These are phyloP conservation scores for Chironomus tepperi DNA, from an alignment of 1,140 invertebrate species.

Conservation along the genomic window DNA sequence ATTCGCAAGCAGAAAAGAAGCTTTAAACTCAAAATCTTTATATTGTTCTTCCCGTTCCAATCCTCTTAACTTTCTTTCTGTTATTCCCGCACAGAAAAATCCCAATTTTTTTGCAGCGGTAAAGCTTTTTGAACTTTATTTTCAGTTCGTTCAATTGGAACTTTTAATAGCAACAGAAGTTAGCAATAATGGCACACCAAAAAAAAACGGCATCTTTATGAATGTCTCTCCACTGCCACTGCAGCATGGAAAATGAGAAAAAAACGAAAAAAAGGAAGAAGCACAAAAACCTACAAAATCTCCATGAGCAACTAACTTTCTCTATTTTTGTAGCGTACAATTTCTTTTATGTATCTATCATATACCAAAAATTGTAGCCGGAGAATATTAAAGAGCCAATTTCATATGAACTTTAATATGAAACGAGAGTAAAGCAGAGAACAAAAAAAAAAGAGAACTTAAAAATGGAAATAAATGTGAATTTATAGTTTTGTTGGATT, in stretches of 20 bases:
- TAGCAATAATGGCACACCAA: background rate
- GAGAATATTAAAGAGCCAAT: too few relatives aligned
- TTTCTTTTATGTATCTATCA: too few relatives aligned
- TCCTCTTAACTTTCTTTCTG: background rate
- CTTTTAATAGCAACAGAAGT: slow-evolving; percentile 2
- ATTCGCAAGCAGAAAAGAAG: background rate
- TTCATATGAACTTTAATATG: too few relatives aligned
- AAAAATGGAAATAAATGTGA: too few relatives aligned
- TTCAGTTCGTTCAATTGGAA: slow-evolving; percentile 13
- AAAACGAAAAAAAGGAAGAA: too few relatives aligned
- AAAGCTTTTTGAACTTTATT: slow-evolving; percentile 14
- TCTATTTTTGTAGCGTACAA: too few relatives aligned
- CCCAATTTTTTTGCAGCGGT: slow-evolving; percentile 2
- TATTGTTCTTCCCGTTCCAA: too few relatives aligned
- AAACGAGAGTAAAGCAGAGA: too few relatives aligned
- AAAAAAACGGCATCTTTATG: background rate
- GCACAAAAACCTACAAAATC: background rate
- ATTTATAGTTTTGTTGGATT: too few relatives aligned
- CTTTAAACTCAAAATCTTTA: background rate
- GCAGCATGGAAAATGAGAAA: background rate
- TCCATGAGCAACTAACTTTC: background rate
- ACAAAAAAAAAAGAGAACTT: too few relatives aligned
- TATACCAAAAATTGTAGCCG: too few relatives aligned
- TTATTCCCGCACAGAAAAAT: too few relatives aligned
- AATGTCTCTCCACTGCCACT: background rate